Evolutionary conservation across 2,113 vertebrate species (phyloP), one percentile per base, ranked within the genome.

Genomic region (Gavia stellata): DNA sequence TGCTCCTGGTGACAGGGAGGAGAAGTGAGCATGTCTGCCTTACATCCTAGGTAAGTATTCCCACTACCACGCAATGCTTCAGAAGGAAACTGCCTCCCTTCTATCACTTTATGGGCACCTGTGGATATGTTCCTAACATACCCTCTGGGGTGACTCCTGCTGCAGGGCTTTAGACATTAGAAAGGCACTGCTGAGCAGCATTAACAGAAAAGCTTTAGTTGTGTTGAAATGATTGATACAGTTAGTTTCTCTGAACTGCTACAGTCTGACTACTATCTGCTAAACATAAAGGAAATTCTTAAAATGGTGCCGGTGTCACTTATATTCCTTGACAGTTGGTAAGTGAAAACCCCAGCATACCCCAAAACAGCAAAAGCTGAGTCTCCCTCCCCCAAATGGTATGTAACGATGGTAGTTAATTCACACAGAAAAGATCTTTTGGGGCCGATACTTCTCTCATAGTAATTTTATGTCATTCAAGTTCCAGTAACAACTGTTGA

Each of bases 221-320:
- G 20, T 92, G 50, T 91, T 93, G 87, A 68, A 71, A 34, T 80
- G 6, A 81, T 14, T 3, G 3, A 4, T 42, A 65, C 0, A 2
- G 20, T 56, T 74, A 73, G 62, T 73, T 94, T 93, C 92, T 90
- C 85, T 63, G 44, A 83, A 94, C 34, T 63, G 77, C 68, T 89
- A 61, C 58, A 78, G 84, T 83, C 92, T 94, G 88, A 91, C 8
- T 34, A 88, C 42, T 97, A 61, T 92, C 89, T 93, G 89, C 87
- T 91, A 96, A 96, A 94, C 21, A 55, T 53, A 96, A 96, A 96
- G 53, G 18, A 70, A 83, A 82, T 79, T 71, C 24, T 91, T 73
- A 81, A 97, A 96, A 91, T 67, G 89, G 78, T 79, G 94, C 56
- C 9, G 0, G 9, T 88, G 67, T 88, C 63, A 83, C 81, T 93